Conservation (phyloP, 2,113 vertebrate species). For the Clarias macrocephalus region DNA sequence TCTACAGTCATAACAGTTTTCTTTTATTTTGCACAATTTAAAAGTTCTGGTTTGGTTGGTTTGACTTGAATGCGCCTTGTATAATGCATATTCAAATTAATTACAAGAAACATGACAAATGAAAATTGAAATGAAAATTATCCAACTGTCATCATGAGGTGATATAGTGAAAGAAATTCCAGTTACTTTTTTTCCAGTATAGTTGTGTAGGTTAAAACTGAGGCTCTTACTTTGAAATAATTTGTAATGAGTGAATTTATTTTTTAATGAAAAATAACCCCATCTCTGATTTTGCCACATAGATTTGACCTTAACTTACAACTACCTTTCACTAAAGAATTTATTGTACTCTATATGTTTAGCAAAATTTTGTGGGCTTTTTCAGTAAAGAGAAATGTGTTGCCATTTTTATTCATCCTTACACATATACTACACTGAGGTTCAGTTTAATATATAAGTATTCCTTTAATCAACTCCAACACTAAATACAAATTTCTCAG, state of each 20-base stretch:
- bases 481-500: not conserved
- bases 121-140: not conserved
- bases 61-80: not conserved
- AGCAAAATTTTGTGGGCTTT: not conserved
- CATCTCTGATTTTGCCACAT: not conserved
- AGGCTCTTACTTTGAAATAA: not conserved
- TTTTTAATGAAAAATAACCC: not conserved
- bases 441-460: not conserved
- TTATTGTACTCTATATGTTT: not conserved
- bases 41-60: too few species aligned
- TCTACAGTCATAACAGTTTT: too few species aligned
- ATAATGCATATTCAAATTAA: not conserved
- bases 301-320: not conserved
- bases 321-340: not conserved
- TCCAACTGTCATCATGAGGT: not conserved
- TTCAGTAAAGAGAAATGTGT: not conserved
- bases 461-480: not conserved
- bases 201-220: too few species aligned
- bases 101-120: not conserved
- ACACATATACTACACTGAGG: not conserved
- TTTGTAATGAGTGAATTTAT: not conserved
- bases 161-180: not conserved
- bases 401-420: not conserved
- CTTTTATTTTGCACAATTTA: too few species aligned
- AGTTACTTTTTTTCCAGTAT: not conserved